Base-by-base conservation (phyloP, 2,797 vertebrate genomes). In the Lepilemur ruficaudatus region DNA sequence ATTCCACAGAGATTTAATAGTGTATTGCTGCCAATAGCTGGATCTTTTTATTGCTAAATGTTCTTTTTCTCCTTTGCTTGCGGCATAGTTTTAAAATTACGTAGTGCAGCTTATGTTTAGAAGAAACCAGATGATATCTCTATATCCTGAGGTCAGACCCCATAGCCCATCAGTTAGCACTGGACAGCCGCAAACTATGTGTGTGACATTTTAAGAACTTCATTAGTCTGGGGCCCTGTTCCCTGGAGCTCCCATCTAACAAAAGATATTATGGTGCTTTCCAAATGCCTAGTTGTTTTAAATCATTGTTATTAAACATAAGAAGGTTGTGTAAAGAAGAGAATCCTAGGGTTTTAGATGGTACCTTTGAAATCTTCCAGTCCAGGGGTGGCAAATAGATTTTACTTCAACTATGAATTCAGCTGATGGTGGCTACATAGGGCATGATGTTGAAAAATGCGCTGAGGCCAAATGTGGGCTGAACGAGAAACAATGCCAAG, bases 51-150 rank as follows among this genome's bases (percentile, higher is more conserved):
- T 76, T 84, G 67, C 63, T 96, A 70, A 96, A 32, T 75, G 76
- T 93, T 93, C 91, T 91, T 79, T 90, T 85, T 85, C 86, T 92
- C 79, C 35, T 82, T 93, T 46, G 50, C 61, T 94, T 78, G 72
- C 0, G 0, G 86, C 94, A 88, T 90, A 90, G 46, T 96, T 97
- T 95, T 84, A 80, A 93, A 96, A 94, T 84, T 78, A 92, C 46
- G 17, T 83, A 55, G 46, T 89, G 30, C 35, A 55, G 81, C 25
- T 95, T 76, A 76, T 80, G 63, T 81, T 95, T 85, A 63, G 95
- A 43, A 94, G 83, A 97, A 96, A 93, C 32, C 55, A 96, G 90
- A 97, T 94, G 93, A 93, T 92, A 94, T 82, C 86, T 96, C 91
- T 70, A 7, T 91, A 72, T 86, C 86, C 79, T 25, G 38, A 87